Base-by-base conservation (phyloP, 2,888 invertebrate genomes). In the Sarcophaga rosellei region DNA sequence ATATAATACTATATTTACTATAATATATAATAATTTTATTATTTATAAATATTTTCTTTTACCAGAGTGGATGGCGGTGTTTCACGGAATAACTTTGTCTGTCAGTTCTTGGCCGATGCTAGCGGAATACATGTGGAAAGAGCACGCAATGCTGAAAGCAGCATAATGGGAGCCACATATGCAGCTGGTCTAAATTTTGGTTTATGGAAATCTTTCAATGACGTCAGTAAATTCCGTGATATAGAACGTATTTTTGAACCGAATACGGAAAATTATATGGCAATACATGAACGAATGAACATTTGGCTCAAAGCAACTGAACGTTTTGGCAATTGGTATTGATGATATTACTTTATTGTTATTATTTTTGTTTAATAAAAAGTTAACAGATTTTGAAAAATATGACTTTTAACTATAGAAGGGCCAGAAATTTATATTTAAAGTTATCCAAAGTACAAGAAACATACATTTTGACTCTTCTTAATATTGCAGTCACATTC, bases 21-120 rank as follows among this genome's bases (percentile, higher is more conserved):
- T 35, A 25, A 3, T 23, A n/a, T 35, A 35, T 35, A 53, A 53
- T 53, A 17, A 15, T 15, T 15, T 53, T 53, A 15, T n/a, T 4
- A 12, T 44, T 66, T 35, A 20, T 70, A 25, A 25, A 12, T 53
- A 12, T n/a, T 57, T 73, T 1, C 62, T 45, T 47, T 69, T 85
- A 81, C 1, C 62, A 98, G 99, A 90, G 95, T 98, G 85, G 98
- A 99, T 93, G 99, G 99, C 3, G 99, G 99, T n/a, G 98, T 99
- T n/a, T 96, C 98, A 0, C 96, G 95, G 87, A 99, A 98, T 92
- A 96, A 98, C 93, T 99, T 99, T 91, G 94, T 99, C 65, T 96
- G 97, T 89, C 98, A 99, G 92, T 93, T 97, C 82, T 94, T 99
- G 88, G 96, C 98, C 0, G 97, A 99, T 92, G 94, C 98, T 77